Evolutionary conservation across 2,113 vertebrate genomes (phyloP), one percentile per base, ranked within the genome.

Genomic region (Cavia porcellus): DNA sequence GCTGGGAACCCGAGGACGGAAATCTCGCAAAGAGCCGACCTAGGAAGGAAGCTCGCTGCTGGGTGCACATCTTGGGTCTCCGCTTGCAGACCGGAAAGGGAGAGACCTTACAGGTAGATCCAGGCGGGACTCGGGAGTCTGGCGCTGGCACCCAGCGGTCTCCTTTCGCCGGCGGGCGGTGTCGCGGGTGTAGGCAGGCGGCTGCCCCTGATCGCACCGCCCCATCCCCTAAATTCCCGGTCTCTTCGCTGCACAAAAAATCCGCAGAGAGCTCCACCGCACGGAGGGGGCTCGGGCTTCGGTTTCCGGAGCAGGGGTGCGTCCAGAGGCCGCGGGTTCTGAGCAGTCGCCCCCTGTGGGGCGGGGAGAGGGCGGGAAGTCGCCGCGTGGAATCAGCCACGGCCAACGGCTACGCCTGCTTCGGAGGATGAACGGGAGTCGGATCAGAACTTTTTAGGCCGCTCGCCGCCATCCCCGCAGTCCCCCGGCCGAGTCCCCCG

Each of bases 371-470:
- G 74, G 79, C 52, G 66, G 89, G 84, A 89, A 89, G 95, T 50
- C n/a, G 93, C 70, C 13, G 59, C 2, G 59, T 7, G 20, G 15
- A 52, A 86, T 61, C 81, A 20, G 57, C 94, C 52, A 86, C 95
- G n/a, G 0, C 72, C 66, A 3, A 94, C 84, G 62, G 96, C 97
- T 86, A 96, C 86, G 55, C 95, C 93, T 57, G 82, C 30, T 89
- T 35, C 62, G 87, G 92, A 95, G 96, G 96, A 98, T 97, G 97
- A 96, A 92, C 97, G 98, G 98, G 97, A 96, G 96, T 74, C 75
- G 77, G 96, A 77, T 96, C 97, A 98, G 98, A 98, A 98, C 98
- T 98, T 98, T 95, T 93, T 98, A 98, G 97, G 45, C 7, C 66
- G 80, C 75, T 61, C 66, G 86, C 84, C 77, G 88, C 92, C 90